Base-by-base conservation (phyloP, 1,140 invertebrate genomes). In the Trypoxylus dichotomus region DNA sequence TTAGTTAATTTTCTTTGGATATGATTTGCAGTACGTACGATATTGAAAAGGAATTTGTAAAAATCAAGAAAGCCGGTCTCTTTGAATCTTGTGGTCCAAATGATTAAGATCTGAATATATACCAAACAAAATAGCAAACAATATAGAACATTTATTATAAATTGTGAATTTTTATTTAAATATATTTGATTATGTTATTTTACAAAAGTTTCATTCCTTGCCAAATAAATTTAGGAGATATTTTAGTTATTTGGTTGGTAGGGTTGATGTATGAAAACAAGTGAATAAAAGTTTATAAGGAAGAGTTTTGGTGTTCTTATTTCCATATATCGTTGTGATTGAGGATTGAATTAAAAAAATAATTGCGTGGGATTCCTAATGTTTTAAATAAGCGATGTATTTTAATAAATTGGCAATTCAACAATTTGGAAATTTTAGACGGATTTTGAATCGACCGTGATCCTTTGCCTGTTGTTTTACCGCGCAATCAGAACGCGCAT, bases 21-120 rank as follows among this genome's bases (percentile, higher is more conserved):
- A 68, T 27, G 79, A 60, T 54, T 87, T 88, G 32, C 84, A 90
- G 89, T 82, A 89, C 84, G 74, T 90, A 90, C 77, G 88, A 90
- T 81, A 88, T 88, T 13, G 87, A 90, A 78, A 89, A 89, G 83
- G 88, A 88, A 74, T 90, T 90, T 78, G 86, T 90, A 80, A 86
- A 85, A 76, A 90, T 90, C 86, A 87, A 85, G 79, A 80, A 85
- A 78, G 89, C 89, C 83, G 89, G 89, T 43, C 82, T 90, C 6
- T 90, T 90, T 87, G 87, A 89, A 81, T 90, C 89, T 2, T 89
- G 86, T 83, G 79, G n/a, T 32, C 71, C 77, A 24, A 74, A 19
- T 0, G 43, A 47, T 37, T 6, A 54, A 19, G 47, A 54, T 54
- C 47, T 54, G 47, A 54, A 6, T 54, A 19, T 2, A 37, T 37